A percentile compares a stretch with the other conserved stretches of the same genome.
These are phyloP conservation scores for Melanerpes formicivorus DNA, from an alignment of 2,113 vertebrate genomes.

Conservation along the genomic window DNA sequence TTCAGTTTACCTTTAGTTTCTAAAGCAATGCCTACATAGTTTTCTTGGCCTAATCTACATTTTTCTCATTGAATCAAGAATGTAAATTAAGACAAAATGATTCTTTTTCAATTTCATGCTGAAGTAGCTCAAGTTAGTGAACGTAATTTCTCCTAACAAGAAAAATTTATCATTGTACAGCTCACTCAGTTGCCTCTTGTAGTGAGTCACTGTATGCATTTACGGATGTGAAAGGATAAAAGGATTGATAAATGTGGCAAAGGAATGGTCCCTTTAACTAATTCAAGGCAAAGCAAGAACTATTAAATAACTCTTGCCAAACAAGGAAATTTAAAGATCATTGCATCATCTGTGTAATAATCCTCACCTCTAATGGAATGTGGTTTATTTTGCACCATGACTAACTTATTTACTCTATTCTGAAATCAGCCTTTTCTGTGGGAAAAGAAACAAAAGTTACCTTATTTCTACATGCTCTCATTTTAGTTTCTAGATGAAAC, in stretches of 20 bases:
- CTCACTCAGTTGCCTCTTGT: conserved; percentile 88
- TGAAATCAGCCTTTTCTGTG: neutral
- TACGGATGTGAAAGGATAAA: conserved; percentile 78
- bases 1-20: conserved; percentile 76
- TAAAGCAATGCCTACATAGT: conserved; percentile 69
- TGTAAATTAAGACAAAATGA: conserved; percentile 98
- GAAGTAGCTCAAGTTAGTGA: conserved; percentile 98
- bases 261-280: conserved; percentile 80
- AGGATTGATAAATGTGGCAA: conserved; percentile 91
- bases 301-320: conserved; percentile 81
- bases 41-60: conserved; percentile 88
- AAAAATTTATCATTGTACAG: conserved; percentile 98
- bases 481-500: conserved; percentile 9
- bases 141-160: conserved; percentile 99
- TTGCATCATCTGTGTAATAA: conserved; percentile 50
- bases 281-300: conserved; percentile 74
- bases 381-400: conserved; percentile 28
- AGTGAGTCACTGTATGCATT: conserved; percentile 75
- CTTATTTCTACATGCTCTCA: neutral
- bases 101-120: conserved; percentile 99
- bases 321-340: conserved; percentile 43
- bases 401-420: neutral
- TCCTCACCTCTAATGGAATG: neutral
- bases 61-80: conserved; percentile 97
- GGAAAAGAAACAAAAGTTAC: neutral